A percentile compares a stretch with the other conserved stretches of the same genome.
phyloP scores from a whole-genome alignment of 2,797 vertebrate genomes.

The Epinephelus coioides region DNA sequence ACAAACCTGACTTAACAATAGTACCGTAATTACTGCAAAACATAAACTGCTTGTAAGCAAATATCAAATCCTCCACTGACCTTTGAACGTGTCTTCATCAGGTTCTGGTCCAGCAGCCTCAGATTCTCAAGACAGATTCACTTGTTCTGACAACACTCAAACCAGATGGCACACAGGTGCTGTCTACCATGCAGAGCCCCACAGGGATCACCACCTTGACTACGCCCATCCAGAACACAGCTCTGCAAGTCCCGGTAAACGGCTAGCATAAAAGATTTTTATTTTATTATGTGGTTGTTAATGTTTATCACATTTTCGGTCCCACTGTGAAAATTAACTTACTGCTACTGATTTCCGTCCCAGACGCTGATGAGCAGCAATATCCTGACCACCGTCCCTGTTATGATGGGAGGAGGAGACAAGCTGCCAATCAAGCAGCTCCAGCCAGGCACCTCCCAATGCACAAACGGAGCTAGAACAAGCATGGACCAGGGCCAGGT shows the following conservation, averaged over 20 bases:
- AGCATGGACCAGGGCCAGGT: constrained; percentile 68
- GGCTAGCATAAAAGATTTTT: no score
- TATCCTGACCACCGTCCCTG: constrained; percentile 95
- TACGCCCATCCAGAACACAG: constrained; percentile 93
- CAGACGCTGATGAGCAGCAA: constrained; percentile 95
- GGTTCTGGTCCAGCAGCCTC: constrained; percentile 97
- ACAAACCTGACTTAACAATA: not conserved
- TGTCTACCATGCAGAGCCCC: constrained; percentile 94
- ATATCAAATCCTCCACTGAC: not conserved
- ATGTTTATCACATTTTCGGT: not conserved
- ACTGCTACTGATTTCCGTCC: not conserved
- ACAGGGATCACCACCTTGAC: constrained; percentile 91
- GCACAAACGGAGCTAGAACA: constrained; percentile 27
- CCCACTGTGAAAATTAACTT: not conserved
- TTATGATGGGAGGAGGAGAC: constrained; percentile 94
- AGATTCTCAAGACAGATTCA: constrained; percentile 98
- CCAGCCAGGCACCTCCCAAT: constrained; percentile 76
- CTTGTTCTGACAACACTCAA: constrained; percentile 96
- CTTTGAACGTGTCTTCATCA: constrained; percentile 62
- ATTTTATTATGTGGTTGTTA: not conserved
- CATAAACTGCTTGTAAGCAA: not conserved
- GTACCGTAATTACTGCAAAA: not conserved
- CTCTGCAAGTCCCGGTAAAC: constrained; percentile 91
- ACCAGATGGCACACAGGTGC: constrained; percentile 93
- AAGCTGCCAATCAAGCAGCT: constrained; percentile 98